Conservation (phyloP, 1,140 invertebrate species). For the Luehdorfia chinensis region DNA sequence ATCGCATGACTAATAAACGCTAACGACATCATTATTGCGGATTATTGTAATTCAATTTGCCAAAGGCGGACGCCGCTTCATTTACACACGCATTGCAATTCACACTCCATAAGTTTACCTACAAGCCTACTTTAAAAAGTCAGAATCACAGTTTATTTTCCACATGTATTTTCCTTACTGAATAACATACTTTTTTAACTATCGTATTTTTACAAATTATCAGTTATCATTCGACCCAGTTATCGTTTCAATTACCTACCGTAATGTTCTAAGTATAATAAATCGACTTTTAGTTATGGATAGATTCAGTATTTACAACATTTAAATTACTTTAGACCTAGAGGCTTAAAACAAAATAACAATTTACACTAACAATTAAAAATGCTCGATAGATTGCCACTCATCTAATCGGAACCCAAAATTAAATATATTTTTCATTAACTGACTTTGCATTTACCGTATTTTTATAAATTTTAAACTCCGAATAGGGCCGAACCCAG, state of each 20-base stretch:
- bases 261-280: slow-evolving; percentile 56
- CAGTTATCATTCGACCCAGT: slow-evolving; percentile 61
- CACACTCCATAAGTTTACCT: slow-evolving; percentile 56
- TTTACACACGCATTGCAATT: slow-evolving; percentile 13
- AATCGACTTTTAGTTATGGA: slow-evolving; percentile 62
- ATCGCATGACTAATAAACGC: not conserved
- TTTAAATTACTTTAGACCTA: slow-evolving; percentile 73
- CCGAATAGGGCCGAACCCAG: slow-evolving; percentile 68
- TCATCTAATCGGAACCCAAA: slow-evolving; percentile 64
- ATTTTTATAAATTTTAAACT: slow-evolving; percentile 72
- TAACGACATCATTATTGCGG: not conserved
- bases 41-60: too few species aligned
- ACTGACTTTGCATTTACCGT: slow-evolving; percentile 59
- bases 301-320: slow-evolving; percentile 66
- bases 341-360: slow-evolving; percentile 74
- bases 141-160: slow-evolving; percentile 76
- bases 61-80: slow-evolving; percentile 19
- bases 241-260: slow-evolving; percentile 61
- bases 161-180: slow-evolving; percentile 61
- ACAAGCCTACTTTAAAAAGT: slow-evolving; percentile 67
- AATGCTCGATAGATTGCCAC: slow-evolving; percentile 71
- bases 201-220: slow-evolving; percentile 48
- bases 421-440: slow-evolving; percentile 58
- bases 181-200: slow-evolving; percentile 42
- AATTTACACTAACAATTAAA: slow-evolving; percentile 76